Evolutionary conservation across 2,113 vertebrate genomes (phyloP).

Genomic region (Chaenocephalus aceratus): DNA sequence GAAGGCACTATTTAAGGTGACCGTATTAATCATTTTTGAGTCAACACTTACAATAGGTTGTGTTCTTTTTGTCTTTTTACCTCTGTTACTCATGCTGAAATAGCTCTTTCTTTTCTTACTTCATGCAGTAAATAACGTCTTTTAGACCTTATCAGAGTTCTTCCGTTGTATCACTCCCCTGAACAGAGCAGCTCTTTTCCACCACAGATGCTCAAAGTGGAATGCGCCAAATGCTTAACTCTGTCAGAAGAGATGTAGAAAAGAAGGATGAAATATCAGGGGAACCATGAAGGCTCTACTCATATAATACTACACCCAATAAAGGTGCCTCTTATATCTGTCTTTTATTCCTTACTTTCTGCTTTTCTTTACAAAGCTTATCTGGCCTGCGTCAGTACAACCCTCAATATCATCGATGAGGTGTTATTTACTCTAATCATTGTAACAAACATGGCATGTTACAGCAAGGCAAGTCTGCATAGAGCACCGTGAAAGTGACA

Average conservation of each 20-base stretch:
- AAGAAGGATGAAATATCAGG: slow-evolving; percentile 37
- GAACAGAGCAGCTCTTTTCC: slow-evolving; percentile 32
- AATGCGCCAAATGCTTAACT: slow-evolving; percentile 26
- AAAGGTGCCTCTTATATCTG: slow-evolving; percentile 9
- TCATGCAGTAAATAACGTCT: slow-evolving; percentile 26
- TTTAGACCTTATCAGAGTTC: slow-evolving; percentile 24
- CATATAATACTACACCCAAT: neutral
- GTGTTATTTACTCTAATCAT: slow-evolving; percentile 10
- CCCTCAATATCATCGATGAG: neutral
- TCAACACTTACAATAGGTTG: neutral
- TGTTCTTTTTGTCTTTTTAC: neutral
- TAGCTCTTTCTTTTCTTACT: slow-evolving; percentile 11
- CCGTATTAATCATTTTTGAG: slow-evolving; percentile 16
- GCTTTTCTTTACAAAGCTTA: neutral
- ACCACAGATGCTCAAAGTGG: slow-evolving; percentile 30
- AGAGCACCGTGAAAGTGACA: neutral
- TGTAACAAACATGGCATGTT: neutral
- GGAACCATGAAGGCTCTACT: slow-evolving; percentile 32
- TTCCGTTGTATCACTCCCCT: slow-evolving; percentile 37
- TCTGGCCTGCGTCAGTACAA: neutral
- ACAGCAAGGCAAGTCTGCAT: neutral
- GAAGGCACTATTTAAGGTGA: slow-evolving; percentile 3
- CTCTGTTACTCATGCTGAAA: neutral
- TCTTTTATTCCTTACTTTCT: slow-evolving; percentile 22
- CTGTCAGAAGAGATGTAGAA: slow-evolving; percentile 44